Percentiles rank a stretch among this genome's conserved stretches.
Conservation (phyloP, 2,797 vertebrate genomes). For the Sciurus carolinensis region DNA sequence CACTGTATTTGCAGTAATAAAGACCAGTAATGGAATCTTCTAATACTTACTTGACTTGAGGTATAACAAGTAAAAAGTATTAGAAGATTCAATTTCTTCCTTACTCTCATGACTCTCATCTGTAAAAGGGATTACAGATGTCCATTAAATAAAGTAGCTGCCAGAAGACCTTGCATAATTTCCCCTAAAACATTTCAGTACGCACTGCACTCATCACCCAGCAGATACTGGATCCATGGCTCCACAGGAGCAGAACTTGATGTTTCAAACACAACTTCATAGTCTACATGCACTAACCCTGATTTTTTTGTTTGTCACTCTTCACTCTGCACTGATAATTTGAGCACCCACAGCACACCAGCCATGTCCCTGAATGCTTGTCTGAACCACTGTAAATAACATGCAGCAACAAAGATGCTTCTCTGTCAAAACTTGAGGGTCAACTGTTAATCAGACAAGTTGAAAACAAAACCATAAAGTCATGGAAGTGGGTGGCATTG, state of each 20-base stretch:
- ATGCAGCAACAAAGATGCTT: neutral
- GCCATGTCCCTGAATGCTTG: neutral
- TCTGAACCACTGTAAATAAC: neutral
- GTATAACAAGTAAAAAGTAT: no score
- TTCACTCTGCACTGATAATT: no score
- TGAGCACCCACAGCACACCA: rapidly evolving
- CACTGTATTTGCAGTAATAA: neutral
- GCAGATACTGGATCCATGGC: no score
- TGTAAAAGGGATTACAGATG: neutral
- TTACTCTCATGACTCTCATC: neutral
- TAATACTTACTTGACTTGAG: neutral
- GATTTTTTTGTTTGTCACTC: no score
- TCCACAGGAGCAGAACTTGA: neutral
- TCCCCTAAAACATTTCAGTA: neutral
- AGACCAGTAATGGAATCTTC: neutral
- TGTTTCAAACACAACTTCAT: neutral
- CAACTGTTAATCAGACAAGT: neutral
- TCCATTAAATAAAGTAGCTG: no score
- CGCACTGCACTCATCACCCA: neutral
- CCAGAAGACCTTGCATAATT: neutral
- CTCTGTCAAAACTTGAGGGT: neutral
- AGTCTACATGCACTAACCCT: neutral
- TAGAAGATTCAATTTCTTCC: neutral
- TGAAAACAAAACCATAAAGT: neutral
- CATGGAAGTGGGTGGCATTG: neutral